Conservation (phyloP, 1,140 invertebrate genomes). For the Acromyrmex charruanus region DNA sequence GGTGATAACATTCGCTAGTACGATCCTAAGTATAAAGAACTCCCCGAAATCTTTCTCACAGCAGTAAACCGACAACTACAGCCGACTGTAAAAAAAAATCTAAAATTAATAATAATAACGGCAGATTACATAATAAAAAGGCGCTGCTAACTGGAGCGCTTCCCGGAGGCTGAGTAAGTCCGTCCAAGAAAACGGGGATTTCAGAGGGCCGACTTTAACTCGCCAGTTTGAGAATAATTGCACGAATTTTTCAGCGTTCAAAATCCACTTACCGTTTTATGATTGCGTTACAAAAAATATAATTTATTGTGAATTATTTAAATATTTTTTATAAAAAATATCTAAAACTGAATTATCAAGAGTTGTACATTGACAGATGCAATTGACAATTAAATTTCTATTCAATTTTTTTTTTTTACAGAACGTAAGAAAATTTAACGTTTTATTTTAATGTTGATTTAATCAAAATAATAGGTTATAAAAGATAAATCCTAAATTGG, state of each 20-base stretch:
- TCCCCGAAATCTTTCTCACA: constrained; percentile 78
- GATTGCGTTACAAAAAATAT: neutral
- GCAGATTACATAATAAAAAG: constrained; percentile 78
- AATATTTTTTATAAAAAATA: neutral
- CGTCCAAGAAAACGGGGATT: constrained; percentile 8
- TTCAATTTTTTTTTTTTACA: neutral
- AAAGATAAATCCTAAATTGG: neutral
- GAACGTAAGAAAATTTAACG: neutral
- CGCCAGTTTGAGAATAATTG: constrained; percentile 27
- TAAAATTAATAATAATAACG: constrained; percentile 82
- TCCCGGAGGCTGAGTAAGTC: constrained; percentile 61
- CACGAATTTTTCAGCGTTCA: constrained; percentile 7
- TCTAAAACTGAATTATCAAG: neutral
- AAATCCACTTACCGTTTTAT: neutral
- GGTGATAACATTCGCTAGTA: neutral
- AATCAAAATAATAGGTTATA: neutral
- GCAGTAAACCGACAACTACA: constrained; percentile 78
- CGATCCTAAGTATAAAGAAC: neutral
- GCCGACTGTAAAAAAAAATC: constrained; percentile 74
- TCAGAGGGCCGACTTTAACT: neutral
- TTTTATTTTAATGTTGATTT: neutral
- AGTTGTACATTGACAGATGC: neutral
- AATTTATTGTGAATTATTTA: constrained; percentile 6
- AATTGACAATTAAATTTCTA: neutral
- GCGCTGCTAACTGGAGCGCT: constrained; percentile 76